Conservation (phyloP, 1,140 invertebrate genomes). For the Bombus ignitus region DNA sequence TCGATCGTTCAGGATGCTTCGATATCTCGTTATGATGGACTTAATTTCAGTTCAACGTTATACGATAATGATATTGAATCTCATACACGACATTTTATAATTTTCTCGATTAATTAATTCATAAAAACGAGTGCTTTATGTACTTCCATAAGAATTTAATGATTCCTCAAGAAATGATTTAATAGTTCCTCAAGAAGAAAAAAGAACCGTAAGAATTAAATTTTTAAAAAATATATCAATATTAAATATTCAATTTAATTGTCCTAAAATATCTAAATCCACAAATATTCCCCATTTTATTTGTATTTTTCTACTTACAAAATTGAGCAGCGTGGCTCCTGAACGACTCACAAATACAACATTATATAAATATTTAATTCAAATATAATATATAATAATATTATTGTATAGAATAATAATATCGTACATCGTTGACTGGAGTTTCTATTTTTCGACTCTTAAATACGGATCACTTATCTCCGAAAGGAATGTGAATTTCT, state of each 20-base stretch:
- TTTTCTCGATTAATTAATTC: not conserved
- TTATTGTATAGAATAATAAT: not conserved
- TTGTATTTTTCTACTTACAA: not conserved
- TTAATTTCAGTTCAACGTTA: not conserved
- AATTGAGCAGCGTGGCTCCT: not conserved
- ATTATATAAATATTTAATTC: too few species aligned
- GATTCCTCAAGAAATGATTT: not conserved
- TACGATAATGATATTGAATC: not conserved
- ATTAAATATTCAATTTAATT: not conserved
- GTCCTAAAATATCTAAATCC: not conserved
- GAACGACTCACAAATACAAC: not conserved
- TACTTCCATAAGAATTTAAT: too few species aligned
- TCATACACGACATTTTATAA: not conserved
- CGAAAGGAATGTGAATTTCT: not conserved
- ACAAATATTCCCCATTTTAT: not conserved
- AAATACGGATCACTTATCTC: not conserved
- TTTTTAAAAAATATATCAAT: too few species aligned
- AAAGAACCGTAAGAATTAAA: too few species aligned
- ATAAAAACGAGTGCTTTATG: not conserved
- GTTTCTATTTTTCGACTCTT: not conserved
- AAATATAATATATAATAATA: too few species aligned
- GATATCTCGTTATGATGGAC: not conserved
- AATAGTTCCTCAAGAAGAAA: not conserved
- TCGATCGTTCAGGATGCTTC: not conserved
- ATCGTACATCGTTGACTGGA: not conserved